A percentile compares a stretch with the other conserved stretches of the same genome.
Conservation (phyloP, 64 coral and sea anemone genomes). For the Exaiptasia diaphana region DNA sequence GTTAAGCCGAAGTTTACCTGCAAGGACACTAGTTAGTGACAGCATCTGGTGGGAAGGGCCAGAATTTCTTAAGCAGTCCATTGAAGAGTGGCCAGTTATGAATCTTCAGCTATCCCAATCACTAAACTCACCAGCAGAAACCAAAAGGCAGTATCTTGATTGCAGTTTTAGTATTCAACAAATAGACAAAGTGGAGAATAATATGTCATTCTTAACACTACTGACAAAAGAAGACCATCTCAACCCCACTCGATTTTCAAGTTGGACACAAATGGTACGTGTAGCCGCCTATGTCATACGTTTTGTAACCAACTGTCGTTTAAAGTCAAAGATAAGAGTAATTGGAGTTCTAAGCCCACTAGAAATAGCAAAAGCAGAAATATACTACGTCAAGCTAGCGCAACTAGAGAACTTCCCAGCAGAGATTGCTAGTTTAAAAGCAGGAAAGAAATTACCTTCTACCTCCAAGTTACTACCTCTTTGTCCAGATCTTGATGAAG, state of each 20-base stretch:
- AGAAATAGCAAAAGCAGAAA: slow-evolving; percentile 23
- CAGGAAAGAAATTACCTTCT: slow-evolving; percentile 5
- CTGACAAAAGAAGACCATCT: background rate
- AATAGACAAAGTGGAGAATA: no score
- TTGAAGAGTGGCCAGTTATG: slow-evolving; percentile 5
- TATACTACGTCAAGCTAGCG: slow-evolving; percentile 14
- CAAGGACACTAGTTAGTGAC: background rate
- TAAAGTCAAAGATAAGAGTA: background rate
- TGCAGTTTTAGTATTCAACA: no score
- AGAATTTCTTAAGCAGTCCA: background rate
- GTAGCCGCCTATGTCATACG: background rate
- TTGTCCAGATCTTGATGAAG: slow-evolving; percentile 27
- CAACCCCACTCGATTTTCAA: background rate
- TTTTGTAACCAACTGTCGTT: slow-evolving; percentile 1
- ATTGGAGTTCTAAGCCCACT: background rate
- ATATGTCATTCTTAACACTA: no score
- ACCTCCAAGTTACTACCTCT: slow-evolving; percentile 22
- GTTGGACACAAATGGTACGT: slow-evolving; percentile 12
- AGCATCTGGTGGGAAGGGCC: slow-evolving; percentile 22
- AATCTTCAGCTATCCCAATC: no score
- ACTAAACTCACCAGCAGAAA: no score
- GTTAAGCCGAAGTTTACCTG: slow-evolving; percentile 8
- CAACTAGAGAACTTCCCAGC: slow-evolving; percentile 16
- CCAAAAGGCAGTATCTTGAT: no score
- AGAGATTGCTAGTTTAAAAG: slow-evolving; percentile 6